Conservation (phyloP, 2,888 invertebrate species). For the Endotricha flammealis region DNA sequence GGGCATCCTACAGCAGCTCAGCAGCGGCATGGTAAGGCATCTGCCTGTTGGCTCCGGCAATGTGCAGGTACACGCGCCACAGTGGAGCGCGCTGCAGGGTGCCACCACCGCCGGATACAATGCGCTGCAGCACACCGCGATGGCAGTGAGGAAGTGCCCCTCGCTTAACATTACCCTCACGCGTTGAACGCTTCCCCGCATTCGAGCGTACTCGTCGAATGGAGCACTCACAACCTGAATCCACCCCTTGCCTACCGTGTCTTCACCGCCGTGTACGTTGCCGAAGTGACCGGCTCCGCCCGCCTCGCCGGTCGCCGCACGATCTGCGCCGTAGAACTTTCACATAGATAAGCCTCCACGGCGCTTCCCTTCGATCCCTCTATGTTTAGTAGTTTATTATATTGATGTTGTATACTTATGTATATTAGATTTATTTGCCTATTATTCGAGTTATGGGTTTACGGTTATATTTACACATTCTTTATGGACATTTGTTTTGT, state of each 20-base stretch:
- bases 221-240: neutral
- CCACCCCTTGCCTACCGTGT: conserved; percentile 10
- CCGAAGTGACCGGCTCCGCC: neutral
- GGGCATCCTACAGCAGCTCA: conserved; percentile 90
- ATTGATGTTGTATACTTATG: conserved; percentile 51
- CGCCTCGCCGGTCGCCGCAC: neutral
- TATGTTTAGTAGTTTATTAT: conserved; percentile 47
- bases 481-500: conserved; percentile 26
- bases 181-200: conserved; percentile 47
- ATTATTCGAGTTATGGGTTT: conserved; percentile 17
- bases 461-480: conserved; percentile 28
- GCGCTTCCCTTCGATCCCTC: conserved; percentile 46
- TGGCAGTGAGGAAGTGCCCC: conserved; percentile 85
- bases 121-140: conserved; percentile 71
- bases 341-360: conserved; percentile 18
- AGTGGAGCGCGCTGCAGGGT: conserved; percentile 73
- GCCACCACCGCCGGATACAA: conserved; percentile 74
- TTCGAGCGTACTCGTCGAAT: conserved; percentile 3
- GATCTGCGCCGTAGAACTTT: conserved; percentile 8
- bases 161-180: conserved; percentile 86
- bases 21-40: conserved; percentile 96
- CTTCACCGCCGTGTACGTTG: conserved; percentile 8
- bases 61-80: conserved; percentile 59
- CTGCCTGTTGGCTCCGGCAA: conserved; percentile 82
- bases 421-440: conserved; percentile 47